A percentile compares a stretch with the other conserved stretches of the same genome.
Conservation (phyloP, 1,140 invertebrate species). For the Platyura marginata region DNA sequence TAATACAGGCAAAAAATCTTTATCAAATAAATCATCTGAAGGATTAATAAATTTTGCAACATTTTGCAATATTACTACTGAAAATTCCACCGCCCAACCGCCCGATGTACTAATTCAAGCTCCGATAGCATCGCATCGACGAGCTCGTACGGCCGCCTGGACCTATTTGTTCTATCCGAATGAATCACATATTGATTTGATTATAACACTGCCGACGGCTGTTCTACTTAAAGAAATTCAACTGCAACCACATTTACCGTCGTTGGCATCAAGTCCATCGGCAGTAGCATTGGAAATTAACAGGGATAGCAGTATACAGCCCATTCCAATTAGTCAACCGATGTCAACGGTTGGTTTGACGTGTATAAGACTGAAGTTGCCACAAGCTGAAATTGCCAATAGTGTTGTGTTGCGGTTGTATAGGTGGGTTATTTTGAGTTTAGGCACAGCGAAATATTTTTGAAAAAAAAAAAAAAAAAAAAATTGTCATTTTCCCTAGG, state of each 20-base stretch:
- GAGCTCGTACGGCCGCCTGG: conserved; percentile 74
- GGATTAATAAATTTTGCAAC: conserved; percentile 79
- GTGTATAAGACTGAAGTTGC: conserved; percentile 62
- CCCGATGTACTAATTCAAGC: conserved; percentile 69
- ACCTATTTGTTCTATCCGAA: conserved; percentile 86
- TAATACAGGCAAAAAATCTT: conserved; percentile 28
- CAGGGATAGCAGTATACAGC: conserved; percentile 33
- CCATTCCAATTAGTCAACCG: conserved; percentile 36
- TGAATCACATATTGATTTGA: conserved; percentile 71
- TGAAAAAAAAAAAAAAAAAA: too few relatives aligned
- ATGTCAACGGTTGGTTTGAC: conserved; percentile 68
- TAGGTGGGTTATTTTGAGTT: conserved; percentile 12
- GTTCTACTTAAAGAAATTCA: conserved; percentile 77
- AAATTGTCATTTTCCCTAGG: conserved; percentile 41
- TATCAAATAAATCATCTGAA: conserved; percentile 30
- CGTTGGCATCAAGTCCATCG: conserved; percentile 73
- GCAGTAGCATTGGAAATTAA: conserved; percentile 69
- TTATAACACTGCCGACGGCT: conserved; percentile 74
- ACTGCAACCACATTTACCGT: conserved; percentile 68
- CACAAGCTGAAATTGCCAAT: conserved; percentile 61
- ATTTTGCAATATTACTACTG: conserved; percentile 57
- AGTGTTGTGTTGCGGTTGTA: conserved; percentile 32
- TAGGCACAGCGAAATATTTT: too few relatives aligned
- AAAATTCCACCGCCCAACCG: conserved; percentile 69
- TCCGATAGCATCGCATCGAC: conserved; percentile 52